A percentile compares a stretch with the other conserved stretches of the same genome.
phyloP scores from a whole-genome alignment of 2,888 invertebrate species.

The Dasypolia templi region DNA sequence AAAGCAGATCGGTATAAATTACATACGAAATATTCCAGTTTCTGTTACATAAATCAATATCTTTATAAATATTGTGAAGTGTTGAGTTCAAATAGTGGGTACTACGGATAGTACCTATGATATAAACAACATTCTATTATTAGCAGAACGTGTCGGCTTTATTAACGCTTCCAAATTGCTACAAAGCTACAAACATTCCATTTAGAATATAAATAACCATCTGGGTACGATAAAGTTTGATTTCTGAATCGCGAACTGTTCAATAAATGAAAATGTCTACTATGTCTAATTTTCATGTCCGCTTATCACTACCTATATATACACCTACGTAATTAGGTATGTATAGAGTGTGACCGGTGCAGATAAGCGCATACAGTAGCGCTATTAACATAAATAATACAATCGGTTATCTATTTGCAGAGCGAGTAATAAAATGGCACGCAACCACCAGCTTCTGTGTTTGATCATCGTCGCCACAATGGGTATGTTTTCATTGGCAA shows the following conservation, averaged over 20 bases:
- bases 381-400: constrained; percentile 58
- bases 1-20: constrained; percentile 32
- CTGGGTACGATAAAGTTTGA: constrained; percentile 13
- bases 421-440: constrained; percentile 79
- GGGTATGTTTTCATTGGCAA: constrained; percentile 74
- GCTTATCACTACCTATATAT: constrained; percentile 69
- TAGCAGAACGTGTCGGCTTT: constrained; percentile 49
- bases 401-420: constrained; percentile 74
- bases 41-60: background rate
- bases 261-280: constrained; percentile 33
- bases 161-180: constrained; percentile 44
- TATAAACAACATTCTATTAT: constrained; percentile 55
- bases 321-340: constrained; percentile 55
- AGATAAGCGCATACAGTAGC: constrained; percentile 61
- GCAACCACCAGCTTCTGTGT: constrained; percentile 78
- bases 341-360: constrained; percentile 50
- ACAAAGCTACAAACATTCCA: constrained; percentile 39
- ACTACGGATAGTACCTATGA: constrained; percentile 5
- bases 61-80: constrained; percentile 1
- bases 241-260: constrained; percentile 3
- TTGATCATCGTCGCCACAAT: constrained; percentile 75
- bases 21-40: constrained; percentile 20
- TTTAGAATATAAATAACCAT: constrained; percentile 46
- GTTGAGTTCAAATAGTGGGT: constrained; percentile 1
- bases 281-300: constrained; percentile 51